Conservation (phyloP, 2,113 vertebrate genomes). For the Bubalus kerabau region DNA sequence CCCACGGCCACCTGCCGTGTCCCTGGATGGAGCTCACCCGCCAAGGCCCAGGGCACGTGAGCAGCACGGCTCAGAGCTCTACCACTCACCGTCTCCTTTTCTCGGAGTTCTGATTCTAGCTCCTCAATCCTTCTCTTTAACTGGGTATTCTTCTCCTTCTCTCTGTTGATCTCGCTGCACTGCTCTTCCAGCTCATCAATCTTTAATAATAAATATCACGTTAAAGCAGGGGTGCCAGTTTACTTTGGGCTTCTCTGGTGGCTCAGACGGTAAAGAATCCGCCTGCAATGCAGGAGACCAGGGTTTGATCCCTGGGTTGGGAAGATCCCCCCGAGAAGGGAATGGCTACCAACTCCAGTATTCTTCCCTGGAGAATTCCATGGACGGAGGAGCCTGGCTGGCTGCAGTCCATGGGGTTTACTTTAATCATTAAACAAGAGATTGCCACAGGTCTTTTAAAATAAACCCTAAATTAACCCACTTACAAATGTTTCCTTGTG, state of each 20-base stretch:
- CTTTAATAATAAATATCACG: constrained; percentile 77
- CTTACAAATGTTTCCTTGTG: neutral
- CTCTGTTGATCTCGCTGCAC: constrained; percentile 88
- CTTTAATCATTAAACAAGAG: neutral
- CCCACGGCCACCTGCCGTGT: neutral
- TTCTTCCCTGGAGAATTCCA: neutral
- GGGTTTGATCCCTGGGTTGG: neutral
- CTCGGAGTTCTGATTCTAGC: constrained; percentile 89
- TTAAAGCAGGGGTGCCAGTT: neutral
- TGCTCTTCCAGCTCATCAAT: constrained; percentile 91
- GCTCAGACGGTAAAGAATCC: neutral
- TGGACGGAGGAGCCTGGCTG: neutral
- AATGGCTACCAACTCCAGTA: neutral
- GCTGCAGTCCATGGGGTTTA: neutral
- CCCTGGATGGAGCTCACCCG: neutral
- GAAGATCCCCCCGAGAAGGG: neutral
- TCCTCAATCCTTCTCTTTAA: constrained; percentile 87
- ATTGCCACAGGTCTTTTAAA: constrained; percentile 21
- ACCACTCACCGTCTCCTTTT: constrained; percentile 91
- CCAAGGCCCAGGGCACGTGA: accelerated
- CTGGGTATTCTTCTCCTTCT: constrained; percentile 90
- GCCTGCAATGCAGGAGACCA: neutral
- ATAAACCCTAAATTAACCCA: neutral
- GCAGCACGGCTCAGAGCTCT: accelerated
- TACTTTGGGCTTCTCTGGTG: neutral